Base-by-base conservation (phyloP, 2,888 invertebrate genomes). In the Ernsta delagoae region DNA sequence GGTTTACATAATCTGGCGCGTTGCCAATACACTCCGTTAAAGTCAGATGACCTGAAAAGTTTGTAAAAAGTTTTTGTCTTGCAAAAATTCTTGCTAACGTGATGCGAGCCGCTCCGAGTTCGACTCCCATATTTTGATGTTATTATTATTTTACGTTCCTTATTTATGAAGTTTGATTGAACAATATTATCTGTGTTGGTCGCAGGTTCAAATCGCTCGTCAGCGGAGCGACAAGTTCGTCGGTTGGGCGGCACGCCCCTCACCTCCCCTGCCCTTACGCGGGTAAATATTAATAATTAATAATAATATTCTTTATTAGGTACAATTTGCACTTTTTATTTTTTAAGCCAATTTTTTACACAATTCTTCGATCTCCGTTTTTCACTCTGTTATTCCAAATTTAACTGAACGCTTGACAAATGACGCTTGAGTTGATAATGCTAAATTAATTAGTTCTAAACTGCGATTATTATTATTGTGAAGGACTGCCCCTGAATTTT, bases 241-340 rank as follows among this genome's bases (percentile, higher is more conserved):
- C 79, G 92, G 24, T 78, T 90, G 48, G 92, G 91, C 41, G 90
- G 90, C 62, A 92, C 92, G 0, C 92, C 93, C 0, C 89, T 93
- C 69, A 93, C 93, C 1, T 93, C 93, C 0, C 93, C 93, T 5
- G 93, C 92, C 5, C 82, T 92, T 24, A 83, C 89, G 11, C 77
- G 92, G 87, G 92, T 92, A 74, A 43, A 63, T 64, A 56, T 68
- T 4, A 9, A 4, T n/a, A 50, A 7, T 64, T 45, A 4, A 31
- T 0, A 9, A 34, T 9, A n/a, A n/a, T 7, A n/a, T n/a, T 61
- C 12, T 56, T 6, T 36, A 36, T 36, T 36, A 5, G 36, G 36
- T 36, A 36, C 36, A 2, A 36, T 3, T 2, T 59, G 31, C 31
- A 8, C 11, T 31, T 31, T 50, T 24, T 41, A 41, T 8, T 24